A percentile compares a stretch with the other conserved stretches of the same genome.
Evolutionary conservation across 2,113 vertebrate species (phyloP).

Genomic region (Pyxicephalus adspersus): DNA sequence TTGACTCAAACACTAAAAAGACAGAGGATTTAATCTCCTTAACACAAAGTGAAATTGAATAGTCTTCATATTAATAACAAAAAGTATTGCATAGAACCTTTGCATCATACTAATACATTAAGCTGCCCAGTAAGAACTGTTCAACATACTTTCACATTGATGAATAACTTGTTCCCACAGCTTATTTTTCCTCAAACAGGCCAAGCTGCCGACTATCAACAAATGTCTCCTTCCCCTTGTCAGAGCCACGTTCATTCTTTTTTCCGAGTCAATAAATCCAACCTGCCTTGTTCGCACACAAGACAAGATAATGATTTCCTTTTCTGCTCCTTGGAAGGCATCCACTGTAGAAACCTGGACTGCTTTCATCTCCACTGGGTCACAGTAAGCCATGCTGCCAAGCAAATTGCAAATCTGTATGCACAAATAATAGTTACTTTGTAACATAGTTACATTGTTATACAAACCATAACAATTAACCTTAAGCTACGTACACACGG

Average conservation of each 20-base stretch:
- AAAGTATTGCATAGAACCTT: no score
- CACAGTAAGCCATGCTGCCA: neutral
- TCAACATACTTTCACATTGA: constrained; percentile 74
- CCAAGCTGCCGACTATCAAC: constrained; percentile 73
- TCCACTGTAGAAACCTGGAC: constrained; percentile 81
- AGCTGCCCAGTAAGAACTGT: neutral
- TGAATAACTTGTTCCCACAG: constrained; percentile 75
- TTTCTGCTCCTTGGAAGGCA: constrained; percentile 80
- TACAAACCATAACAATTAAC: no score
- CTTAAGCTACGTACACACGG: no score
- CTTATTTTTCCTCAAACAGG: constrained; percentile 72
- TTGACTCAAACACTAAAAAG: no score
- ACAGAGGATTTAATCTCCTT: no score
- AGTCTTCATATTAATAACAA: no score
- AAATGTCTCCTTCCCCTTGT: constrained; percentile 77
- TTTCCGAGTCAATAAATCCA: constrained; percentile 79
- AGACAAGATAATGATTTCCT: constrained; percentile 75
- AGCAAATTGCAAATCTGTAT: constrained; percentile 69
- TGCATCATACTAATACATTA: no score
- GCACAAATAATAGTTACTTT: neutral
- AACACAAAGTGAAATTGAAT: no score
- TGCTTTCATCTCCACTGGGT: constrained; percentile 57
- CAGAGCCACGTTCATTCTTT: constrained; percentile 75
- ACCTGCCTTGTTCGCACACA: constrained; percentile 75
- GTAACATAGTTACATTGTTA: neutral